A percentile compares a stretch with the other conserved stretches of the same genome.
Evolutionary conservation across 2,113 vertebrate genomes (phyloP).

Genomic region (Melanostigma gelatinosum): DNA sequence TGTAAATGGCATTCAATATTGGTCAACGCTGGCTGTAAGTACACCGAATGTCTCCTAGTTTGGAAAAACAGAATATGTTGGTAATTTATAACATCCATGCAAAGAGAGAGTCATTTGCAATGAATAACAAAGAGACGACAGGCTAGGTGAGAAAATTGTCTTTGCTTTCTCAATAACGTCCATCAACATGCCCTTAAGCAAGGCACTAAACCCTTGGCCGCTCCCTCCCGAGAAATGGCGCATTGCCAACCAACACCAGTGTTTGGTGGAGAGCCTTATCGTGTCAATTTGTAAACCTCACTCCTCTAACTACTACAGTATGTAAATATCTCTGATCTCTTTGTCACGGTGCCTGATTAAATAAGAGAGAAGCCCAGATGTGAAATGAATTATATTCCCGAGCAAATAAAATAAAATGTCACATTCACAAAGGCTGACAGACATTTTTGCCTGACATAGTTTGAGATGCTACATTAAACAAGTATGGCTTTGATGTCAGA

Average conservation of each 20-base stretch:
- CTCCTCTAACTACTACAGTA: slow-evolving; percentile 29
- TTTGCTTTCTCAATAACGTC: slow-evolving; percentile 14
- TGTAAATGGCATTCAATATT: not conserved
- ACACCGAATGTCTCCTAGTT: not conserved
- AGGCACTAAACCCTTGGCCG: slow-evolving; percentile 34
- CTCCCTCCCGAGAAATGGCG: slow-evolving; percentile 20
- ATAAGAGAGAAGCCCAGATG: slow-evolving; percentile 37
- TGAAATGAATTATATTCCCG: slow-evolving; percentile 40
- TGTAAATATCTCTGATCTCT: slow-evolving; percentile 60
- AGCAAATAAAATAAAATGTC: slow-evolving; percentile 53
- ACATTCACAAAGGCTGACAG: slow-evolving; percentile 27
- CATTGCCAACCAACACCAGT: slow-evolving; percentile 23
- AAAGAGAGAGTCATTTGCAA: not conserved
- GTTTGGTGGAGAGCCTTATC: slow-evolving; percentile 40
- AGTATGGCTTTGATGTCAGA: slow-evolving; percentile 11
- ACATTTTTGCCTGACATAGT: slow-evolving; percentile 22
- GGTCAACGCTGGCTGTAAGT: not conserved
- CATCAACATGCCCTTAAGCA: slow-evolving; percentile 37
- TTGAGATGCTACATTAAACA: not conserved
- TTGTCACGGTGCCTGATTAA: slow-evolving; percentile 61
- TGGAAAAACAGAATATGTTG: not conserved
- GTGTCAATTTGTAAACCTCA: slow-evolving; percentile 48
- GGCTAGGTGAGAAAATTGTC: not conserved
- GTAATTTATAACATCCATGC: not conserved
- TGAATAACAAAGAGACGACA: slow-evolving; percentile 5